Evolutionary conservation across 2,797 vertebrate genomes (phyloP).

Genomic region (Pseudochirops cupreus): DNA sequence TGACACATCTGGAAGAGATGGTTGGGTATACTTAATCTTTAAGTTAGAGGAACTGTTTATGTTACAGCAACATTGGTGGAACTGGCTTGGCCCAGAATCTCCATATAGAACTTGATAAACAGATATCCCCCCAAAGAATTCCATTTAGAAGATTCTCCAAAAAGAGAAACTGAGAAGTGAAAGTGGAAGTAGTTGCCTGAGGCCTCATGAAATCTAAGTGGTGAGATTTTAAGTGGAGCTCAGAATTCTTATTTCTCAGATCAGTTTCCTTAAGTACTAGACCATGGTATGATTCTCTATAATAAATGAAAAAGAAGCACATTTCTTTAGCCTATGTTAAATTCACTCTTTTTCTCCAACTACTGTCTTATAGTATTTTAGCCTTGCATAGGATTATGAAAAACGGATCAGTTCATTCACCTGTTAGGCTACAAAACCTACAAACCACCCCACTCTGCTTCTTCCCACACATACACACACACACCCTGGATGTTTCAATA

Average conservation of each 20-base stretch:
- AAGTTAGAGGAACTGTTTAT: conserved; percentile 19
- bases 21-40: not conserved
- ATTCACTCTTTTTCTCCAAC: not conserved
- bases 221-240: not conserved
- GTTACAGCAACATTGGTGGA: not conserved
- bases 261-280: not conserved
- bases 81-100: not conserved
- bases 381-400: not conserved
- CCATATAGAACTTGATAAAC: conserved; percentile 13
- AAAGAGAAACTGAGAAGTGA: not conserved
- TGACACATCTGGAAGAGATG: conserved; percentile 62
- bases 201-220: not conserved
- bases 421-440: not conserved
- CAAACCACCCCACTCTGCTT: not conserved
- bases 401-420: not conserved
- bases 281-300: not conserved
- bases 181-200: not conserved
- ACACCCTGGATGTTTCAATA: not conserved
- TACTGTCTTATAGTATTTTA: not conserved
- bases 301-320: conserved; percentile 7
- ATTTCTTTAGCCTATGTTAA: not conserved
- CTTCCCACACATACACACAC: not conserved
- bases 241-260: not conserved
- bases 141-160: conserved; percentile 26
- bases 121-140: not conserved